These are phyloP conservation scores for Chrysopilus asiliformis DNA, from an alignment of 2,888 invertebrate genomes.

Conservation along the genomic window DNA sequence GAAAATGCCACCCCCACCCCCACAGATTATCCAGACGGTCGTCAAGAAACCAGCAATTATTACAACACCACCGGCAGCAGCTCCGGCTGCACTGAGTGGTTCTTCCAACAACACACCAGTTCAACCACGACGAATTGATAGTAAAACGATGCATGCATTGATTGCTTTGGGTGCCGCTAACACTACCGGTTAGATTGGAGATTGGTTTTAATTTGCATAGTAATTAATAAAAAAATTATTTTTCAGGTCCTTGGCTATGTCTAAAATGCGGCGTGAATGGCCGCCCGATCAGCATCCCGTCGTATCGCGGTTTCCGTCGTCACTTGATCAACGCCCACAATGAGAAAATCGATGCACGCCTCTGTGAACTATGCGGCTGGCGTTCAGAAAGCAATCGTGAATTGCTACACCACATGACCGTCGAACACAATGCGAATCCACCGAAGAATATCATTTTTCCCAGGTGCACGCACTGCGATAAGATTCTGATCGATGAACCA, in stretches of 20 bases:
- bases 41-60: too few species aligned
- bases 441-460: constrained; percentile 60
- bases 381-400: constrained; percentile 58
- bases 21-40: constrained; percentile 1
- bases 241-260: constrained; percentile 64
- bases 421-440: constrained; percentile 64
- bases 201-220: background rate
- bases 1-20: constrained; percentile 8
- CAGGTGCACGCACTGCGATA: constrained; percentile 62
- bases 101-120: constrained; percentile 17
- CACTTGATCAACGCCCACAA: constrained; percentile 72
- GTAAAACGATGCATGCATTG: constrained; percentile 46
- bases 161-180: constrained; percentile 48
- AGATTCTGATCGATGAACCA: constrained; percentile 58
- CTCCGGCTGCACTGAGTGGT: too few species aligned
- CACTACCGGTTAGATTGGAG: constrained; percentile 37
- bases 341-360: constrained; percentile 58
- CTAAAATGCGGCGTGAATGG: constrained; percentile 57
- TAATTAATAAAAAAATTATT: background rate
- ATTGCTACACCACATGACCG: constrained; percentile 63
- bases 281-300: constrained; percentile 55
- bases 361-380: constrained; percentile 77
- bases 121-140: constrained; percentile 43
- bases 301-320: constrained; percentile 65
- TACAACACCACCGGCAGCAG: constrained; percentile 6